phyloP scores from a whole-genome alignment of 2,113 vertebrate species.

The Callaeas wilsoni region DNA sequence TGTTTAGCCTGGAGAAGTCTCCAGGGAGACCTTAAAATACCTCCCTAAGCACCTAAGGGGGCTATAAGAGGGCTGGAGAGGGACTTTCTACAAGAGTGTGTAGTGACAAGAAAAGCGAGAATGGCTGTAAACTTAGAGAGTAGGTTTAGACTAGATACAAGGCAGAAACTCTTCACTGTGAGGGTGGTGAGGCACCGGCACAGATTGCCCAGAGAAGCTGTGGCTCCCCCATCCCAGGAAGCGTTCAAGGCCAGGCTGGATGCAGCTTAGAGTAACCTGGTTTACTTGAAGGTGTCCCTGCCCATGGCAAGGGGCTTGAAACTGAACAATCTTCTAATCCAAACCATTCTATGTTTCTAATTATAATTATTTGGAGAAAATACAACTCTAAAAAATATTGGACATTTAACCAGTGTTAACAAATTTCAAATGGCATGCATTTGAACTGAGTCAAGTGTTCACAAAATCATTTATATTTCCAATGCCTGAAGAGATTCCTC shows the following conservation, averaged over 20 bases:
- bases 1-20: neutral
- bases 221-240: neutral
- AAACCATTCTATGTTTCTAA: neutral
- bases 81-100: neutral
- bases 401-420: neutral
- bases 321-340: neutral
- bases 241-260: neutral
- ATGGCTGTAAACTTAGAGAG: neutral
- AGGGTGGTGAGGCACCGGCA: neutral
- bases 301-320: neutral
- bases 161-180: neutral
- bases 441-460: neutral
- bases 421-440: neutral
- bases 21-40: neutral
- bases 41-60: neutral
- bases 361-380: neutral
- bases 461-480: neutral
- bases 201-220: neutral
- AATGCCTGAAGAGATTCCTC: neutral
- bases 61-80: neutral
- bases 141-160: neutral
- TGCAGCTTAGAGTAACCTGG: neutral
- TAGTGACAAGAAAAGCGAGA: neutral
- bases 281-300: neutral
- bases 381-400: neutral